Base-by-base conservation (phyloP, 2,888 invertebrate species). In the Anthoptus insignis region DNA sequence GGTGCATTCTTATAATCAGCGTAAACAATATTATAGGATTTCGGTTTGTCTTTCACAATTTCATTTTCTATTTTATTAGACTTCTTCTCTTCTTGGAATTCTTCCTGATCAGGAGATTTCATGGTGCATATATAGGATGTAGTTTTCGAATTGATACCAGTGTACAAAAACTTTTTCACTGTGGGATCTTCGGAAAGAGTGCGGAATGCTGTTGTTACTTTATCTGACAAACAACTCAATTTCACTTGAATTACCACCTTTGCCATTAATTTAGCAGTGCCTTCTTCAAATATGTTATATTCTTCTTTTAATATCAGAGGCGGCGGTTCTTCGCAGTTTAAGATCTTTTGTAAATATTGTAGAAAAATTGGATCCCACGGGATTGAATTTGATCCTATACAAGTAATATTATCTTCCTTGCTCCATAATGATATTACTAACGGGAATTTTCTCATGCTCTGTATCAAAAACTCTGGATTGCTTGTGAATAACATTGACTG, bases 281-380 rank as follows among this genome's bases (percentile, higher is more conserved):
- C 86, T 76, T 92, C 93, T 76, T 92, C 86, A 72, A 92, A 92
- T 69, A 93, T 81, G 71, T 92, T 92, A 66, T 88, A 92, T 66
- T 89, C 87, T 50, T 91, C 92, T 34, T 81, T 87, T 27, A 92
- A 60, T 2, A 79, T 80, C 2, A 86, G 81, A 0, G 92, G 81
- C 8, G 70, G 64, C 21, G 86, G 81, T 19, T 76, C 70, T 58
- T 79, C 67, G 50, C 81, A 82, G 7, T 84, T 78, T 56, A 73
- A 76, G 59, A 92, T 79, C 52, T 76, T 77, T 70, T 86, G 76
- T 67, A 92, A 79, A 71, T 84, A 91, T 32, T 72, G 69, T 13
- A 83, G 39, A 72, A 88, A 92, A 24, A 71, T 68, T 6, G 82
- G 84, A 70, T 93, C 92, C 93, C 93, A 93, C 1, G 86, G 86